Conservation (phyloP, 2,888 invertebrate species). For the Apoderus coryli region DNA sequence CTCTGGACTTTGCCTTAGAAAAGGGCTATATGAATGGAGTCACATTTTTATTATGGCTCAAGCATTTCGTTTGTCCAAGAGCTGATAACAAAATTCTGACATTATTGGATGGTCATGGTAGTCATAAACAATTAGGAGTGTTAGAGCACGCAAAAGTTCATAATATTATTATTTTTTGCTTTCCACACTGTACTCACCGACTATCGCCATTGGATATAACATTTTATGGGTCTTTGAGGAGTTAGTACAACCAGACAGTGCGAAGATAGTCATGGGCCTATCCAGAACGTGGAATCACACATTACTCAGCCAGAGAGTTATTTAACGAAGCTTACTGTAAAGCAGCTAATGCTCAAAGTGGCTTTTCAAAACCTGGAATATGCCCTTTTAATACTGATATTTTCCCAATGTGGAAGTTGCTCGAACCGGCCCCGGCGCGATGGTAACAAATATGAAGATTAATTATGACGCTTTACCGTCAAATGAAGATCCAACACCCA, state of each 20-base stretch:
- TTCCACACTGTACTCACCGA: conserved; percentile 2
- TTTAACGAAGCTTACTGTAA: too few species aligned
- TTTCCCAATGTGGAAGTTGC: conserved; percentile 2
- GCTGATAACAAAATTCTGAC: conserved; percentile 1
- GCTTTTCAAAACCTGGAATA: conserved; percentile 1
- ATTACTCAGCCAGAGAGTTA: too few species aligned
- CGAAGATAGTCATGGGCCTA: conserved; percentile 2
- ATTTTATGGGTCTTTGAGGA: conserved; percentile 3
- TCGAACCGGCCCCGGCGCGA: too few species aligned
- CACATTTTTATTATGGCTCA: conserved; percentile 3
- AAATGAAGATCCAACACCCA: conserved; percentile 3
- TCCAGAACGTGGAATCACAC: neutral
- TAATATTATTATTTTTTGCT: conserved; percentile 1
- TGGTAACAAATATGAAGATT: conserved; percentile 1
- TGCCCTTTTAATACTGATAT: too few species aligned
- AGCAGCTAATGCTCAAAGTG: conserved; percentile 1
- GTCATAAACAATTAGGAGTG: conserved; percentile 1
- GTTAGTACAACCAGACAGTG: conserved; percentile 1
- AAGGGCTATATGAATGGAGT: conserved; percentile 1
- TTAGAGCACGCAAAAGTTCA: conserved; percentile 2
- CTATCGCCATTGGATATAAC: conserved; percentile 1
- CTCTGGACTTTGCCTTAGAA: conserved; percentile 1
- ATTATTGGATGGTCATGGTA: conserved; percentile 3
- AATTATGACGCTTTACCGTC: conserved; percentile 1
- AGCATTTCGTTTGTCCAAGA: neutral